Conservation (phyloP, 1,140 invertebrate species). For the Homarus americanus region DNA sequence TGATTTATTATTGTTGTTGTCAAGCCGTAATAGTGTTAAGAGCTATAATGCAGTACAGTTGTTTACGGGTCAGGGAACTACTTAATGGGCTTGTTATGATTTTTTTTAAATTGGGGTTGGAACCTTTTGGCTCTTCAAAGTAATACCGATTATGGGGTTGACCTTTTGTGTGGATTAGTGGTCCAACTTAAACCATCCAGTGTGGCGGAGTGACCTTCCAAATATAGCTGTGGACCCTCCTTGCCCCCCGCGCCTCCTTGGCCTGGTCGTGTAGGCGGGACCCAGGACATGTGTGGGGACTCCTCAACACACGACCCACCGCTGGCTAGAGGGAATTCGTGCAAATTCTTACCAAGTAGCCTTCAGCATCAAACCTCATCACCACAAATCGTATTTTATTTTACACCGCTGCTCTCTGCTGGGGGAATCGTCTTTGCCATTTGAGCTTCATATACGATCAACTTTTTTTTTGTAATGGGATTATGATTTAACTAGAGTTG, state of each 20-base stretch:
- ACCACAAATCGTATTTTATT: not conserved
- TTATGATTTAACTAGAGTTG: no score
- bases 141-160: no score
- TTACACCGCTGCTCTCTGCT: no score
- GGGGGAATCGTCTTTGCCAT: no score
- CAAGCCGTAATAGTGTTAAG: no score
- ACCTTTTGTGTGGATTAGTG: not conserved
- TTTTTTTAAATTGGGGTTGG: no score
- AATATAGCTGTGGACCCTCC: conserved; percentile 24
- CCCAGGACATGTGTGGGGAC: not conserved
- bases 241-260: not conserved
- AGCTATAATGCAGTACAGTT: not conserved
- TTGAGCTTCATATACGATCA: no score
- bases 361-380: not conserved
- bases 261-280: not conserved
- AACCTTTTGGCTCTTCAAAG: no score
- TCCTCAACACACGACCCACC: not conserved
- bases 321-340: not conserved
- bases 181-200: not conserved
- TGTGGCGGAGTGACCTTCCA: not conserved
- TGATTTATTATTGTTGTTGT: no score
- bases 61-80: not conserved
- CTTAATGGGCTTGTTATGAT: no score
- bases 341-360: not conserved
- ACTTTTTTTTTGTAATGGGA: no score